phyloP scores from a whole-genome alignment of 2,888 invertebrate species.

The Xanthorhoe designata region DNA sequence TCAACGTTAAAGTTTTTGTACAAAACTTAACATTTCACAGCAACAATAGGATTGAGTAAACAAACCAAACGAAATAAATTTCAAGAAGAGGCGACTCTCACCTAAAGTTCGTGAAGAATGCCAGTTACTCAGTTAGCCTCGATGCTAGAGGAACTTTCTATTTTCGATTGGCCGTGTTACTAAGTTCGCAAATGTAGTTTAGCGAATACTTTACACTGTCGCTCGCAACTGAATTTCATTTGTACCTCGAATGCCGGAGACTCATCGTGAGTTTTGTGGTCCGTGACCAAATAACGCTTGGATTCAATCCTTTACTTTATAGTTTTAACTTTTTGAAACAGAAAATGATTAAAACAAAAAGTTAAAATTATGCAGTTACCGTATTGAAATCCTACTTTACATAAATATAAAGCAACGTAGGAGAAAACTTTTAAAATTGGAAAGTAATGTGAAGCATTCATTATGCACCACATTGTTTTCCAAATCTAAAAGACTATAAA shows the following conservation, averaged over 20 bases:
- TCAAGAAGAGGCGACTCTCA: constrained; percentile 65
- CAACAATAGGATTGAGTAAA: constrained; percentile 58
- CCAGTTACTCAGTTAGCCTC: constrained; percentile 79
- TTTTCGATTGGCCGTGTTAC: constrained; percentile 83
- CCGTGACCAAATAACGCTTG: constrained; percentile 14
- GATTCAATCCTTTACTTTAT: not conserved
- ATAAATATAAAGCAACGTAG: too few species aligned
- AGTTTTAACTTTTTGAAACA: not conserved
- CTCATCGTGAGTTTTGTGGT: constrained; percentile 52
- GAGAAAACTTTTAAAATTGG: too few species aligned
- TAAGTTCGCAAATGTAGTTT: constrained; percentile 79
- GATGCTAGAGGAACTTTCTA: constrained; percentile 76
- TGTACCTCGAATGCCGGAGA: constrained; percentile 63
- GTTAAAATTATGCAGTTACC: too few species aligned
- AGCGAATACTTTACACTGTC: constrained; percentile 70
- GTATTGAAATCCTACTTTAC: too few species aligned
- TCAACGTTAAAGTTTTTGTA: too few species aligned
- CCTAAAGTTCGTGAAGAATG: constrained; percentile 77
- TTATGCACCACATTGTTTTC: too few species aligned
- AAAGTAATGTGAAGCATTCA: too few species aligned
- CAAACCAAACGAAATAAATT: constrained; percentile 72
- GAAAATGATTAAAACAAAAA: not conserved
- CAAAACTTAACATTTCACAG: constrained; percentile 24
- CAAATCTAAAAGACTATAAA: too few species aligned
- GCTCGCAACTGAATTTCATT: constrained; percentile 69